A percentile compares a stretch with the other conserved stretches of the same genome.
These are phyloP conservation scores for Phodopus roborovskii DNA, from an alignment of 2,113 vertebrate species.

Conservation along the genomic window DNA sequence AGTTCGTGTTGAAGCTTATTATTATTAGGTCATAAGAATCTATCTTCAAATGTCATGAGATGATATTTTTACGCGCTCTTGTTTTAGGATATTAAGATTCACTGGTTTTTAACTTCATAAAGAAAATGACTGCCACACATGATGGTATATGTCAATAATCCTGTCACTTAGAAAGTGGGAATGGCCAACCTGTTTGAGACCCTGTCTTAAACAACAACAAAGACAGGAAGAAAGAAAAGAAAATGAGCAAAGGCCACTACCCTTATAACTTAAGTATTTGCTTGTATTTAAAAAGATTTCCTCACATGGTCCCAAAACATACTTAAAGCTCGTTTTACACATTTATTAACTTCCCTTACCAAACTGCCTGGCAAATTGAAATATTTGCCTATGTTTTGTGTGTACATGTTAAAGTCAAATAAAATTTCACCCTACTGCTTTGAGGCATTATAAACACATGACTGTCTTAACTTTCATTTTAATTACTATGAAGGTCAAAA, in stretches of 20 bases:
- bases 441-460: not conserved
- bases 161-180: not conserved
- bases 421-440: not conserved
- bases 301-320: not conserved
- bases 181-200: not conserved
- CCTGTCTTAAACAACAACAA: not conserved
- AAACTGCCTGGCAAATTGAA: not conserved
- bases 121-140: not conserved
- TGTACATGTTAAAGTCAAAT: not conserved
- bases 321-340: constrained; percentile 43
- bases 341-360: constrained; percentile 2
- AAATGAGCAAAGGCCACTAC: not conserved
- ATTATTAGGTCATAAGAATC: constrained; percentile 33
- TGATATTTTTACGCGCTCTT: not conserved
- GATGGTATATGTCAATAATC: not conserved
- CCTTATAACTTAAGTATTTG: constrained; percentile 51
- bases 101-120: constrained; percentile 34
- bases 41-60: constrained; percentile 6
- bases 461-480: constrained; percentile 33
- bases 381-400: not conserved
- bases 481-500: not conserved
- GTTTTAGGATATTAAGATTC: not conserved
- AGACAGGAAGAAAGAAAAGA: not conserved
- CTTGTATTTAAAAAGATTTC: constrained; percentile 24
- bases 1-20: not conserved